phyloP scores from a whole-genome alignment of 2,797 vertebrate species.

The Pseudochirops corinnae region DNA sequence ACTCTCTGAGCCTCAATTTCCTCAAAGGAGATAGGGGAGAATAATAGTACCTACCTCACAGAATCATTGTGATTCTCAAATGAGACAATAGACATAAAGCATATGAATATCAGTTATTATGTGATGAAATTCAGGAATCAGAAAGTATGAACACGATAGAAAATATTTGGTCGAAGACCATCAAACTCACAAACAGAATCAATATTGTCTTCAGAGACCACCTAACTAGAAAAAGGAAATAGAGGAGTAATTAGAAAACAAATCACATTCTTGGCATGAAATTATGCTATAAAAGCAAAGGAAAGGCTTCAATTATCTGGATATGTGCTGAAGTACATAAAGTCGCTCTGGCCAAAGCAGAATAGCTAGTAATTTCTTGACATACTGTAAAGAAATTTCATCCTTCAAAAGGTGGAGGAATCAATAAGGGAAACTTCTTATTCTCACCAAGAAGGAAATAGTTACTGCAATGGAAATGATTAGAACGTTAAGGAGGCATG shows the following conservation, averaged over 20 bases:
- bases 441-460: neutral
- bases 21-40: neutral
- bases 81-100: neutral
- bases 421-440: neutral
- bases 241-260: neutral
- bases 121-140: neutral
- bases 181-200: neutral
- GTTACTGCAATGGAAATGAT: neutral
- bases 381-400: neutral
- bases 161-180: neutral
- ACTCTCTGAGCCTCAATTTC: neutral
- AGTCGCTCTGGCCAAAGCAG: neutral
- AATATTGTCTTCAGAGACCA: neutral
- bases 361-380: neutral
- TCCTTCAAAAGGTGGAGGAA: neutral
- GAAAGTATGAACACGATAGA: neutral
- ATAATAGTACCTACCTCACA: neutral
- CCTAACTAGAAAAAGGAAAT: neutral
- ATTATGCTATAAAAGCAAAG: neutral
- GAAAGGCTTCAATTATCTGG: neutral
- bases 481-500: neutral
- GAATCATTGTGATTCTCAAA: neutral
- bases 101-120: neutral
- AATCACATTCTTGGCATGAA: neutral
- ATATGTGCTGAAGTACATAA: neutral